Base-by-base conservation (phyloP, 2,113 vertebrate species). In the Pelmatolapia mariae region DNA sequence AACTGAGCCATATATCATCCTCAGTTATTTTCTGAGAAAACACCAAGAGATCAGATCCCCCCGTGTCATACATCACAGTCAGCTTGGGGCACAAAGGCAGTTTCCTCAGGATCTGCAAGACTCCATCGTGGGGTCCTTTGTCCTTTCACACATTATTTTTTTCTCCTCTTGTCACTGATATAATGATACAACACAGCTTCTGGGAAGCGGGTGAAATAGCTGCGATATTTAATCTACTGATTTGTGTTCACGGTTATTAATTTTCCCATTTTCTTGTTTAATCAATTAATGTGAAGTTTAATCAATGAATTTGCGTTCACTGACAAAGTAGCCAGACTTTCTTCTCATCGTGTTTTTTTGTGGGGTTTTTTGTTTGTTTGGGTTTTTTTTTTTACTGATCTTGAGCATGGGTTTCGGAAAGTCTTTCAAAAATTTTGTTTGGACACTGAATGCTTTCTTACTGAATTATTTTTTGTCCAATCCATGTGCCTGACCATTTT, bases 301-400 rank as follows among this genome's bases (percentile, higher is more conserved):
- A 38, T 68, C 61, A 68, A 13, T 66, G 7, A 66, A 38, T 66
- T 38, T 38, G 61, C 33, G 0, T 38, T 66, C 4, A 13, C 61
- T 66, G 19, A 38, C 33, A 66, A 38, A 38, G 61, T 38, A 22
- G 33, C 33, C 61, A 2, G 61, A 66, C 61, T 66, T 66, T 66
- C 33, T 66, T n/a, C 33, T 66, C 19, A n/a, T 66, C 4, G 4
- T 66, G 18, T 36, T 36, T 36, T 24, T 66, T 36, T 66, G 10
- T n/a, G 31, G 31, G 16, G 0, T 2, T 15, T 16, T 36, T 63
- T n/a, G 18, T n/a, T 36, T 63, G 10, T 63, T 63, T 63, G 16
- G 3, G 0, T 0, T 0, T 2, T 33, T 31, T 16, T 33, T 61
- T 31, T 61, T 63, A n/a, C 31, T n/a, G 61, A 38, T 66, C 61